Conservation (phyloP, 2,113 vertebrate species). For the Naja naja region DNA sequence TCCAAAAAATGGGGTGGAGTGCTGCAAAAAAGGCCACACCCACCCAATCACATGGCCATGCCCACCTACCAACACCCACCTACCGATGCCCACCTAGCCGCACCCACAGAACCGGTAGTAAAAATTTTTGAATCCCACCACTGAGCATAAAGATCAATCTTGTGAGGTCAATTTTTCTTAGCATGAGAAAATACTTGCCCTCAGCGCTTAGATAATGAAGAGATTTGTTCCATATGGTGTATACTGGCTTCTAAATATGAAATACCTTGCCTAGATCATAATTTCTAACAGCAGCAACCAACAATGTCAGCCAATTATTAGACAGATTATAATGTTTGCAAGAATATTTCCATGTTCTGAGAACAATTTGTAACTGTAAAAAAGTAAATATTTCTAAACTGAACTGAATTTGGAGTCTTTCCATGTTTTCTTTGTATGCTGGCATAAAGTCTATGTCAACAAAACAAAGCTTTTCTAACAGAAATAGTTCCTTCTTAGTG, state of each 20-base stretch:
- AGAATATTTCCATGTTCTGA: conserved; percentile 54
- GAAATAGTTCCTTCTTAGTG: conserved; percentile 26
- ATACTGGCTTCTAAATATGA: neutral
- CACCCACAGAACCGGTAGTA: too few species aligned
- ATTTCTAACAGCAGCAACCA: conserved; percentile 8
- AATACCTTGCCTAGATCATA: neutral
- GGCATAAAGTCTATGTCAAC: neutral
- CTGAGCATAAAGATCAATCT: neutral
- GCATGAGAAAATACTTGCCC: neutral
- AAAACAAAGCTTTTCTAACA: conserved; percentile 38
- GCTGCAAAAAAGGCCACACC: too few species aligned
- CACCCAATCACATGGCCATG: too few species aligned
- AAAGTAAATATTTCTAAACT: conserved; percentile 66
- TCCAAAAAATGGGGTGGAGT: too few species aligned
- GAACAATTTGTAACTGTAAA: neutral
- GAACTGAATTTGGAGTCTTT: conserved; percentile 56
- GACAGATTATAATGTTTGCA: conserved; percentile 34
- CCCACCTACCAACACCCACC: too few species aligned
- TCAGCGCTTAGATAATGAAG: neutral
- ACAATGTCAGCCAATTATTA: conserved; percentile 21
- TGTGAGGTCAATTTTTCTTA: neutral
- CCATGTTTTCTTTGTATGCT: conserved; percentile 64
- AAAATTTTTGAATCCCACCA: too few species aligned
- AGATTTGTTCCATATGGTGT: neutral
- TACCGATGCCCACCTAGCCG: too few species aligned